Percentiles rank a stretch among this genome's conserved stretches.
Evolutionary conservation across 2,888 invertebrate genomes (phyloP).

Genomic region (Lasioglossum calceatum): DNA sequence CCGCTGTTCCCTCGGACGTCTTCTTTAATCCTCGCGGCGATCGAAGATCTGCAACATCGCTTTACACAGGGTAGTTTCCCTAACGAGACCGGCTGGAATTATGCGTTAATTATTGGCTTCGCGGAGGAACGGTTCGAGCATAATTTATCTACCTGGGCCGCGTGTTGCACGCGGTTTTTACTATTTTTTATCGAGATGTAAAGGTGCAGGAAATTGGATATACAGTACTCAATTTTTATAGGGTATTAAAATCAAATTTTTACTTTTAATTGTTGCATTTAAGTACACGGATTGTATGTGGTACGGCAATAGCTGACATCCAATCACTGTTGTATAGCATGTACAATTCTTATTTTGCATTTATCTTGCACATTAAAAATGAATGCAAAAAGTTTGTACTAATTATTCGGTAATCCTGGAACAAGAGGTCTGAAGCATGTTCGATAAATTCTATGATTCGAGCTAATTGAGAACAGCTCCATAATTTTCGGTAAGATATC

Average conservation of each 20-base stretch:
- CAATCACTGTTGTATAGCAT: no score
- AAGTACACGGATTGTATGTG: no score
- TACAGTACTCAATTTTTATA: not conserved
- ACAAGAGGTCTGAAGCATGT: not conserved
- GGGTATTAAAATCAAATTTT: no score
- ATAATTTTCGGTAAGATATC: not conserved
- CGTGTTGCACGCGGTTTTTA: not conserved
- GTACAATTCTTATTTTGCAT: no score
- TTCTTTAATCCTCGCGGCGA: conserved; percentile 15
- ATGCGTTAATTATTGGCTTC: not conserved
- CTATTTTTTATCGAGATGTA: not conserved
- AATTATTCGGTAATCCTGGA: not conserved
- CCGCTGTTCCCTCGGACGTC: not conserved
- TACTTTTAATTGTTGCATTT: no score
- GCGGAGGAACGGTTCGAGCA: not conserved
- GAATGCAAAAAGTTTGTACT: not conserved
- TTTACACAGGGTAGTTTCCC: not conserved
- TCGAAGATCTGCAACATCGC: not conserved
- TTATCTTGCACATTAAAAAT: not conserved
- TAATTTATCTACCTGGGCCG: not conserved
- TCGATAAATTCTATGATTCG: not conserved
- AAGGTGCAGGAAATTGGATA: not conserved
- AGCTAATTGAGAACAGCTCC: not conserved
- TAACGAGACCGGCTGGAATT: not conserved
- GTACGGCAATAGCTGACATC: no score